phyloP scores from a whole-genome alignment of 2,113 vertebrate species.

The Mirza zaza region DNA sequence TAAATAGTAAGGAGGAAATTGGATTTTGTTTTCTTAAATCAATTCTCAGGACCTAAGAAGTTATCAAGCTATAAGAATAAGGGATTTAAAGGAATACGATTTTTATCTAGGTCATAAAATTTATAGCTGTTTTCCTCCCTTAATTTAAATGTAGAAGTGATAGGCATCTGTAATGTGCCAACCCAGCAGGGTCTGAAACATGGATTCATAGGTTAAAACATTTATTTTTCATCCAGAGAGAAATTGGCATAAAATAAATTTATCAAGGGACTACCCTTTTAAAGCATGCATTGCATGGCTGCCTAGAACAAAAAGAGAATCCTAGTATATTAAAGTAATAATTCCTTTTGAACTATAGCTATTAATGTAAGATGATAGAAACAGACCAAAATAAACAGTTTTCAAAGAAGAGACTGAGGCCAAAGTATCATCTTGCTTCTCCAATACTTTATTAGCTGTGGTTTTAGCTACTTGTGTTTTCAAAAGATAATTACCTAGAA shows the following conservation, averaged over 20 bases:
- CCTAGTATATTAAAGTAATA: constrained; percentile 73
- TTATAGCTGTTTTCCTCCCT: constrained; percentile 53
- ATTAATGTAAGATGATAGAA: constrained; percentile 69
- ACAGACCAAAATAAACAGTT: constrained; percentile 66
- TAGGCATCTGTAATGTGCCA: not conserved
- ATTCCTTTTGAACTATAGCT: constrained; percentile 70
- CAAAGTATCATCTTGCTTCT: constrained; percentile 37
- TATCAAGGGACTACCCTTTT: constrained; percentile 58
- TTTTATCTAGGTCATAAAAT: constrained; percentile 61
- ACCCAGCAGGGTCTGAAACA: constrained; percentile 27
- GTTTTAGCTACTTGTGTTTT: constrained; percentile 4
- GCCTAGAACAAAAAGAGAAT: constrained; percentile 51
- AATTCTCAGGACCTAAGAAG: constrained; percentile 43
- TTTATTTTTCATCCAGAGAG: constrained; percentile 57
- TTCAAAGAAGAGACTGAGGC: constrained; percentile 49
- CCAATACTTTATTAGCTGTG: constrained; percentile 33
- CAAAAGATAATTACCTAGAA: constrained; percentile 48
- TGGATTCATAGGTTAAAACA: constrained; percentile 53
- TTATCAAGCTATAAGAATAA: constrained; percentile 56
- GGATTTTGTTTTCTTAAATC: constrained; percentile 38
- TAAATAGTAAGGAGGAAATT: constrained; percentile 54
- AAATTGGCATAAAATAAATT: constrained; percentile 67
- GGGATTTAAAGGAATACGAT: constrained; percentile 52
- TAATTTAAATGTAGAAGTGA: constrained; percentile 54
- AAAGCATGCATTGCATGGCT: constrained; percentile 13